These are phyloP conservation scores for Paracanthobrama guichenoti DNA, from an alignment of 2,113 vertebrate species.

Conservation along the genomic window DNA sequence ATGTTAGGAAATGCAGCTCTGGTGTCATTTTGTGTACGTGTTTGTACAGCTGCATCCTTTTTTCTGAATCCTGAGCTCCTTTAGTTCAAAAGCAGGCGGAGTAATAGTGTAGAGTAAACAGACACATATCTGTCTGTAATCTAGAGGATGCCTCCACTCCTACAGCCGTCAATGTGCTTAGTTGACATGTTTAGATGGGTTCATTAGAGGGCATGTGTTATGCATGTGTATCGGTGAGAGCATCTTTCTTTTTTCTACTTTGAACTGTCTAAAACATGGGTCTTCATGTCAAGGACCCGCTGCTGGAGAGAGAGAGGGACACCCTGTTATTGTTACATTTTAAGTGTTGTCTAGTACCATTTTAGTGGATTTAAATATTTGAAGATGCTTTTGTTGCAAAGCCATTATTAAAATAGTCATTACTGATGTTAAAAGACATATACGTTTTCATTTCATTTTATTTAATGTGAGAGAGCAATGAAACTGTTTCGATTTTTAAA, in stretches of 20 bases:
- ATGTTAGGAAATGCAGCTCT: slow-evolving; percentile 14
- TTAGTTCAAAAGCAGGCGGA: slow-evolving; percentile 13
- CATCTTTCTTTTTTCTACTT: neutral
- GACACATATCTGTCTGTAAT: slow-evolving; percentile 20
- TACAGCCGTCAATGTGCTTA: neutral
- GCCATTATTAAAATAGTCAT: neutral
- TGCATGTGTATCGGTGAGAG: neutral
- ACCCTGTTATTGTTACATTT: neutral
- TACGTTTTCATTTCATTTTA: neutral
- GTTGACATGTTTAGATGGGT: neutral
- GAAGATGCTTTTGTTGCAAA: neutral
- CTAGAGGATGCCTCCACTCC: neutral
- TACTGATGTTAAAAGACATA: neutral
- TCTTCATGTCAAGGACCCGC: neutral
- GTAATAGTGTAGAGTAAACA: neutral
- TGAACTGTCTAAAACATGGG: neutral
- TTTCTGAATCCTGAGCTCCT: neutral
- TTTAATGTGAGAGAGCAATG: too few relatives aligned
- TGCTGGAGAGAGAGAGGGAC: neutral
- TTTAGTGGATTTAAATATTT: neutral
- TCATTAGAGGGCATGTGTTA: slow-evolving; percentile 22
- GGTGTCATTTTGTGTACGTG: neutral
- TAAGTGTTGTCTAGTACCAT: neutral
- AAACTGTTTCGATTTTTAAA: neutral
- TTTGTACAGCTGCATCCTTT: slow-evolving; percentile 15